Percentiles rank a stretch among this genome's conserved stretches.
Conservation (phyloP, 64 coral and sea anemone species). For the Dendronephthya gigantea region DNA sequence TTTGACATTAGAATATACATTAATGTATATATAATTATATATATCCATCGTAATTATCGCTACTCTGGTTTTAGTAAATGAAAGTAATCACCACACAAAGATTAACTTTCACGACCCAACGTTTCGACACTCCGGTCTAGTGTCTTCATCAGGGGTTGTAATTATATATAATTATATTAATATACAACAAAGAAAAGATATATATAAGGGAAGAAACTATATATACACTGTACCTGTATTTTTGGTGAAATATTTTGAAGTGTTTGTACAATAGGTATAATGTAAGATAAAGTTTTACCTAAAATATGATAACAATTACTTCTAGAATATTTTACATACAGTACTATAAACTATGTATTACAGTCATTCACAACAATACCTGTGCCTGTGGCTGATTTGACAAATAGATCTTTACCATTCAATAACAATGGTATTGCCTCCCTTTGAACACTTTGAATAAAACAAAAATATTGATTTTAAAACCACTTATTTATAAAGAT, state of each 20-base stretch:
- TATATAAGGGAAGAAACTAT: too few relatives aligned
- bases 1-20: too few relatives aligned
- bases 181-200: too few relatives aligned
- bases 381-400: slow-evolving; percentile 86
- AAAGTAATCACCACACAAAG: too few relatives aligned
- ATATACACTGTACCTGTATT: slow-evolving; percentile 56
- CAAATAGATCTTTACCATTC: slow-evolving; percentile 80
- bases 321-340: too few relatives aligned
- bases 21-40: too few relatives aligned
- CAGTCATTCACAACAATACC: slow-evolving; percentile 7
- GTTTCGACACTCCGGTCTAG: too few relatives aligned
- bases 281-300: slow-evolving; percentile 93
- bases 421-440: slow-evolving; percentile 35
- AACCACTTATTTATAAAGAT: not conserved
- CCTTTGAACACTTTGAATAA: slow-evolving; percentile 46
- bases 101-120: too few relatives aligned
- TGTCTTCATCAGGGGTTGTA: too few relatives aligned
- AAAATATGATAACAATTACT: not conserved
- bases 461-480: not conserved
- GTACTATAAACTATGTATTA: not conserved
- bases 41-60: too few relatives aligned
- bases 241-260: slow-evolving; percentile 75
- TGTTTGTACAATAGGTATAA: slow-evolving; percentile 57
- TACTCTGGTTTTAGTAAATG: too few relatives aligned
- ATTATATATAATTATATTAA: too few relatives aligned